These are phyloP conservation scores for Drosophila yooni DNA, from an alignment of 2,888 invertebrate genomes.

Conservation along the genomic window DNA sequence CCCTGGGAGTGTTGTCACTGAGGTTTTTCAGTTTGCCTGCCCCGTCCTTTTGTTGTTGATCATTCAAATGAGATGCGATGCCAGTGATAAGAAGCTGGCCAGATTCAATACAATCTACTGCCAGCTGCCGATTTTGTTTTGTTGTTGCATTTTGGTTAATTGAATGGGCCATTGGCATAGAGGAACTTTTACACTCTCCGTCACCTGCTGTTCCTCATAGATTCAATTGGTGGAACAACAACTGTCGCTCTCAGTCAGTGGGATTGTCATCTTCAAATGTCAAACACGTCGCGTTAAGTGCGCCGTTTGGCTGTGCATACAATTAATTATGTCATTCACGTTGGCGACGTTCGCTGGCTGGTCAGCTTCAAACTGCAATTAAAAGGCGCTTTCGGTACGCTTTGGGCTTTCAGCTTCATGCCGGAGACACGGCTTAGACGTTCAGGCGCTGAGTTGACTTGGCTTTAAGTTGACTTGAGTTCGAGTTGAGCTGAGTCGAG, in stretches of 20 bases:
- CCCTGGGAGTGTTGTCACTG: constrained; percentile 30
- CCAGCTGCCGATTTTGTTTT: constrained; percentile 58
- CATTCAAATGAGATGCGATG: constrained; percentile 59
- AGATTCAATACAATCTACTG: constrained; percentile 21
- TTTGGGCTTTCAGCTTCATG: constrained; percentile 26
- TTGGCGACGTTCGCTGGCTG: constrained; percentile 48
- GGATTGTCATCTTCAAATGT: constrained; percentile 77
- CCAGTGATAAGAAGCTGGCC: constrained; percentile 36
- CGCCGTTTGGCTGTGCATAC: constrained; percentile 64
- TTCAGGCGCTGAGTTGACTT: constrained; percentile 63
- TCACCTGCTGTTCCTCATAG: constrained; percentile 31
- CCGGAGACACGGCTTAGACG: constrained; percentile 54
- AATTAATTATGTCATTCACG: constrained; percentile 84
- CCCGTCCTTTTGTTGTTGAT: constrained; percentile 41
- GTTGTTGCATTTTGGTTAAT: constrained; percentile 33
- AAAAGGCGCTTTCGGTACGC: constrained; percentile 78
- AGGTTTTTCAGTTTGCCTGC: constrained; percentile 5
- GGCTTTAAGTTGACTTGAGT: constrained; percentile 57
- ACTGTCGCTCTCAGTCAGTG: constrained; percentile 39
- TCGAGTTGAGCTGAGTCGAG: constrained; percentile 44
- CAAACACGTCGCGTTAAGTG: constrained; percentile 78
- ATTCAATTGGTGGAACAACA: constrained; percentile 2
- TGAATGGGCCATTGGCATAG: constrained; percentile 28
- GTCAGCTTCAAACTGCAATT: constrained; percentile 68
- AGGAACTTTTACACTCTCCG: neutral